Conservation (phyloP, 2,113 vertebrate genomes). For the Channa maculata region DNA sequence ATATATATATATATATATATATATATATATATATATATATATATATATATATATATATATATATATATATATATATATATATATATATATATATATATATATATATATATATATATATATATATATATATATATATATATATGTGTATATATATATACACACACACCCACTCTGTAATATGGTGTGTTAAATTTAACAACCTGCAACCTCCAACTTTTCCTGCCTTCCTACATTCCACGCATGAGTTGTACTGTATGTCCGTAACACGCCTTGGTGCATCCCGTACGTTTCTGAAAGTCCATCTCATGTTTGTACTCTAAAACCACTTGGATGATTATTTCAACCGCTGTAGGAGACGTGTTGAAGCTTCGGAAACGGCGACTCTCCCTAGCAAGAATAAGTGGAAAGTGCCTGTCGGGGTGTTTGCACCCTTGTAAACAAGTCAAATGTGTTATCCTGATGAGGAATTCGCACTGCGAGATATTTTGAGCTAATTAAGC, state of each 20-base stretch:
- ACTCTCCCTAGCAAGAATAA: conserved; percentile 37
- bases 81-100: background rate
- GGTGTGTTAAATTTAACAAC: conserved; percentile 2
- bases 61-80: background rate
- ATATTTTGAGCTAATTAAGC: conserved; percentile 61
- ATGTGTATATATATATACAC: background rate
- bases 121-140: too few relatives aligned
- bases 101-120: background rate
- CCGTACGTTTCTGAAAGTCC: conserved; percentile 3
- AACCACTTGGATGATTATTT: background rate
- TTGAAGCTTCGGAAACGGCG: background rate
- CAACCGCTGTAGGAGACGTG: background rate
- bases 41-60: background rate
- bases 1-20: background rate
- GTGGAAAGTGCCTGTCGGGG: conserved; percentile 74
- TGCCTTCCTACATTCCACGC: conserved; percentile 55
- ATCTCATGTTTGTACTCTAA: conserved; percentile 2
- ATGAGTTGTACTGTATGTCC: conserved; percentile 36
- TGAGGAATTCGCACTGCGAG: conserved; percentile 39
- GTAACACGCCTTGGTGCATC: conserved; percentile 1
- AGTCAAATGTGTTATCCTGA: conserved; percentile 40
- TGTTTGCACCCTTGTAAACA: conserved; percentile 58
- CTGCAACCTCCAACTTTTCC: conserved; percentile 16
- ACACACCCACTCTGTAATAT: conserved; percentile 2
- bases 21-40: background rate